Evolutionary conservation across 1,140 invertebrate genomes (phyloP), one percentile per base, ranked within the genome.

Genomic region (Drosophila eugracilis): DNA sequence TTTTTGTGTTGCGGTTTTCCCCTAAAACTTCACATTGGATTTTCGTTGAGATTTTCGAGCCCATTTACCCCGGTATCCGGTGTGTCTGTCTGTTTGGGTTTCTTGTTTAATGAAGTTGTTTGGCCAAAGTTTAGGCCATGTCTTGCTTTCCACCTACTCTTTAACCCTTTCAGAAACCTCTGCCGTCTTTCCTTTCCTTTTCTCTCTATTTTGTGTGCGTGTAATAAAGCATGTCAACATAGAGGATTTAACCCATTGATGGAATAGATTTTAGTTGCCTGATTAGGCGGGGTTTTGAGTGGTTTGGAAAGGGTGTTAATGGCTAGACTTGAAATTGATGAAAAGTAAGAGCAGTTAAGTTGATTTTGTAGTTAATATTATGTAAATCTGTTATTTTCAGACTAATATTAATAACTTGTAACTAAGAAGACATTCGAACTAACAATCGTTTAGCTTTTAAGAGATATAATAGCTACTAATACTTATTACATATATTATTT

Each of bases 1-100:
- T 75, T 88, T 67, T 72, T 80, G 72, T 80, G 58, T 73, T 79
- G 72, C 60, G 76, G 76, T 54, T 76, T 57, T n/a, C n/a, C 44
- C 71, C 71, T 47, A 26, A 26, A 50, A 57, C 59, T 65, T 63
- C 44, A 57, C 58, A 37, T 44, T 42, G 60, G 54, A 73, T 78
- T 78, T 60, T 60, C 39, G 49, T 54, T 3, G 32, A 55, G 70
- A 75, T 73, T 75, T 75, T 62, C 48, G 49, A 30, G 21, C 22
- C 45, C 47, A 53, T 50, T 55, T 36, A 15, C 19, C 10, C 15
- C 6, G 15, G 1, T 32, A 5, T 3, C 28, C 28, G 12, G 15
- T 45, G 14, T 63, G 34, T 45, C n/a, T 41, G 30, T 17, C 17
- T 47, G n/a, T 66, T 66, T 24, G 30, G 28, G 22, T 54, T 41